Conservation (phyloP, 1,140 invertebrate species). For the Goniozus legneri region DNA sequence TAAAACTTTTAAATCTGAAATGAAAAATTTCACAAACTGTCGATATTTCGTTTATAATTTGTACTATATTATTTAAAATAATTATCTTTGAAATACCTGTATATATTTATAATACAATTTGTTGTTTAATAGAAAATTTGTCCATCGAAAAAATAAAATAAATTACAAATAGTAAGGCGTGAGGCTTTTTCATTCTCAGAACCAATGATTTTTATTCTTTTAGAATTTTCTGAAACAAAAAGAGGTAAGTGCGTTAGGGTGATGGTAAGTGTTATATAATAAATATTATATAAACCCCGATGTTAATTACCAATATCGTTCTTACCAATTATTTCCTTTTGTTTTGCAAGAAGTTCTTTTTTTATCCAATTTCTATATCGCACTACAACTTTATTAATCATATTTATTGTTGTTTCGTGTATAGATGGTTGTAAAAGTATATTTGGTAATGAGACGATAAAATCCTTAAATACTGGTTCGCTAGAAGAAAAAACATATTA, state of each 20-base stretch:
- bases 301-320: too few species aligned
- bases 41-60: too few species aligned
- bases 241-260: too few species aligned
- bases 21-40: too few species aligned
- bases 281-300: too few species aligned
- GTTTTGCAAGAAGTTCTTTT: constrained; percentile 32
- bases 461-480: constrained; percentile 36
- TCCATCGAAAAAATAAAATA: constrained; percentile 45
- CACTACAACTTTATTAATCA: constrained; percentile 40
- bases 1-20: too few species aligned
- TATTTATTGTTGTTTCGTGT: constrained; percentile 35
- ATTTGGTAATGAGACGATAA: constrained; percentile 35
- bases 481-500: constrained; percentile 24
- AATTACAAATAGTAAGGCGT: constrained; percentile 43
- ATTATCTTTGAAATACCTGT: too few species aligned
- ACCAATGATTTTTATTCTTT: constrained; percentile 38
- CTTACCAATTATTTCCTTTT: constrained; percentile 42
- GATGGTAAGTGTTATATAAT: too few species aligned
- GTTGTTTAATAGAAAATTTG: constrained; percentile 40
- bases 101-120: too few species aligned
- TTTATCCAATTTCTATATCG: constrained; percentile 38
- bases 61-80: too few species aligned
- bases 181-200: constrained; percentile 34
- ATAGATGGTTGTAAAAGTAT: constrained; percentile 37
- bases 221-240: constrained; percentile 44